Base-by-base conservation (phyloP, 2,888 invertebrate genomes). In the Sarcophaga variegata region DNA sequence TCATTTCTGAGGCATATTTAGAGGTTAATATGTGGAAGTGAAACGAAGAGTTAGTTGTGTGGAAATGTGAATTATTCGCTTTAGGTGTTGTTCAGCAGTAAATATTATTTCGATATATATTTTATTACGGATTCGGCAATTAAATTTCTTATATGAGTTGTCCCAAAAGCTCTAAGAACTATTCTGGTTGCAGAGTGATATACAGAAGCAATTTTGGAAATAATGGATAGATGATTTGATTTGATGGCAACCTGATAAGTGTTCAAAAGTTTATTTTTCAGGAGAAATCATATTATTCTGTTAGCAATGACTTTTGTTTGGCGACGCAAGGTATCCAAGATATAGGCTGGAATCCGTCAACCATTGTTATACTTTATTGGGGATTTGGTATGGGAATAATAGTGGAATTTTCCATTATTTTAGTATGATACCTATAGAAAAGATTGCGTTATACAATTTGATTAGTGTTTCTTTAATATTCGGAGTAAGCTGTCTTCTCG, bases 241-340 rank as follows among this genome's bases (percentile, higher is more conserved):
- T 79, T 71, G 17, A 69, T 82, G 10, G 69, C 83, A 10, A 77
- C 62, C 67, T 85, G 82, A 25, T 72, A 22, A 14, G 20, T n/a
- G 47, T 47, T 49, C 27, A 88, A 60, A 12, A 70, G 75, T 25
- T 83, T 83, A 17, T 81, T 87, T 60, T 45, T 74, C 12, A 45
- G 10, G 8, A 63, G 45, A 17, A 22, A 74, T 17, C 63, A 74
- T 3, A 22, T 63, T 4, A 81, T 72, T 37, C 84, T 67, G 12
- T 49, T 74, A 4, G 75, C 72, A n/a, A 85, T 67, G 4, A 87
- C 70, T 85, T 85, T 85, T 62, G 14, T 80, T 87, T 85, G 0
- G 76, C 45, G 4, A 76, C n/a, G 37, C 85, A 85, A 1, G 49
- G 37, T 12, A 76, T 70, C 0, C 85, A 49, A 2, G 87, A 87